phyloP scores from a whole-genome alignment of 2,113 vertebrate species.

The Hypomesus transpacificus region DNA sequence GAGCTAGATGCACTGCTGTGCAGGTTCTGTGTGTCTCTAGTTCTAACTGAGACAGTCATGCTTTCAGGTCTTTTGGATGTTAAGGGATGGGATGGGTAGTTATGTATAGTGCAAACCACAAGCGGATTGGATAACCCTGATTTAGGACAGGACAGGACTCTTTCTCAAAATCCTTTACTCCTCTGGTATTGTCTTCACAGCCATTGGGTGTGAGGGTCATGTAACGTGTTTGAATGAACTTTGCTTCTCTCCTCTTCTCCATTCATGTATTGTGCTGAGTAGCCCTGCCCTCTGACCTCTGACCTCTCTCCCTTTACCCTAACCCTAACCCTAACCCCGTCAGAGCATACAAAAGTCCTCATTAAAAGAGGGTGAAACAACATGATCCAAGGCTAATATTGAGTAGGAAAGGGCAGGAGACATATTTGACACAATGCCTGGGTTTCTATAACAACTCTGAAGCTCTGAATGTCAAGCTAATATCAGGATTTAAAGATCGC shows the following conservation, averaged over 20 bases:
- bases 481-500: slow-evolving; percentile 9
- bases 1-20: slow-evolving; percentile 25
- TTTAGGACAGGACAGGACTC: slow-evolving; percentile 53
- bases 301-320: too few relatives aligned
- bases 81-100: slow-evolving; percentile 30
- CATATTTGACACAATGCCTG: background rate
- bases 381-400: slow-evolving; percentile 1
- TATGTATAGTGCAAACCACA: slow-evolving; percentile 39
- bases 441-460: slow-evolving; percentile 4
- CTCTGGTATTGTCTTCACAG: slow-evolving; percentile 49
- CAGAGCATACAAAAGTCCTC: background rate
- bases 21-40: slow-evolving; percentile 10
- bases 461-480: background rate
- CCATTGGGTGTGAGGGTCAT: slow-evolving; percentile 29
- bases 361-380: background rate
- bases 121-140: slow-evolving; percentile 51
- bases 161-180: slow-evolving; percentile 40
- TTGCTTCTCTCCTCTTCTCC: background rate
- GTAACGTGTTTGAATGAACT: slow-evolving; percentile 17
- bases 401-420: background rate
- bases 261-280: too few relatives aligned
- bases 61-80: slow-evolving; percentile 44
- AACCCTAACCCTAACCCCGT: too few relatives aligned
- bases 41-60: slow-evolving; percentile 42
- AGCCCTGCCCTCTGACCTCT: too few relatives aligned